These are phyloP conservation scores for Petaurus breviceps DNA, from an alignment of 2,113 vertebrate genomes.

Conservation along the genomic window DNA sequence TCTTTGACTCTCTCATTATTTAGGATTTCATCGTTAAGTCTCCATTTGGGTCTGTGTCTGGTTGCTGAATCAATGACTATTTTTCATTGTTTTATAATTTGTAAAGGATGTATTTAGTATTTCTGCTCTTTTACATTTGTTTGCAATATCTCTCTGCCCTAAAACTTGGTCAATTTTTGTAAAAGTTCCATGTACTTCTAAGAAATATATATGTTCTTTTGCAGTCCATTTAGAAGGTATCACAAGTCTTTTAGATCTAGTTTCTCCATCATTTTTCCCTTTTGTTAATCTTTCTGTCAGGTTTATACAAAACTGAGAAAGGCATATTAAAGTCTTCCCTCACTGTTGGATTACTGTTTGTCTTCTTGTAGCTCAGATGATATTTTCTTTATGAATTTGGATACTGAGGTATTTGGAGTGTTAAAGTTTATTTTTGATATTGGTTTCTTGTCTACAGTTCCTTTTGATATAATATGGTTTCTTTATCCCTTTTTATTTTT, in stretches of 20 bases:
- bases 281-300: neutral
- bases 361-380: neutral
- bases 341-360: neutral
- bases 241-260: too few species aligned
- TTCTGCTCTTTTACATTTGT: too few species aligned
- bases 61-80: too few species aligned
- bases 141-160: too few species aligned
- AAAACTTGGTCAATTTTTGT: too few species aligned
- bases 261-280: neutral
- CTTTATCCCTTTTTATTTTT: neutral
- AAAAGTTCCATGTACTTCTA: neutral
- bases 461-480: neutral
- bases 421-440: neutral
- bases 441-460: neutral
- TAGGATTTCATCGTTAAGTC: too few species aligned
- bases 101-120: too few species aligned
- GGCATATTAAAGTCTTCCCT: neutral
- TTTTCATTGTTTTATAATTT: too few species aligned
- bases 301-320: neutral
- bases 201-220: neutral
- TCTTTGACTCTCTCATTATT: too few species aligned
- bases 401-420: neutral
- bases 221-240: neutral
- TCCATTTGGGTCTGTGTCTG: too few species aligned
- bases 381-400: neutral